Base-by-base conservation (phyloP, 2,113 vertebrate genomes). In the Myotis davidii region DNA sequence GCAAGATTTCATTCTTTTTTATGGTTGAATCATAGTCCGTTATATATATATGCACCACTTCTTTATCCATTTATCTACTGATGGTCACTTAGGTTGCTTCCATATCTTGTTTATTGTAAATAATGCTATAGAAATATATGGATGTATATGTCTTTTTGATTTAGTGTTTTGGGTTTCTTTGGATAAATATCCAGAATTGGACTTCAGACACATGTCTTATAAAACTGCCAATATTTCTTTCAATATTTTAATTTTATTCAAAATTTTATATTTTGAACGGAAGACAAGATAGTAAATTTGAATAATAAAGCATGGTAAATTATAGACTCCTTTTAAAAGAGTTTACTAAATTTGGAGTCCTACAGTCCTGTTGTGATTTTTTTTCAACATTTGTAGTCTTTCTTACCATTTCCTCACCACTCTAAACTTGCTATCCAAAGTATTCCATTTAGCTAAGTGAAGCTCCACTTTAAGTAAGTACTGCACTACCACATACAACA, bases 231-330 rank as follows among this genome's bases (percentile, higher is more conserved):
- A 29, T 69, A 61, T 61, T 81, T 84, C 9, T 86, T 17, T 84
- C 23, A 95, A 95, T 95, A 32, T 94, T 97, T 89, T 96, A 85
- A 97, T 97, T 97, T 86, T 98, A 98, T 98, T 98, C 94, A 98
- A 98, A 98, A 97, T 98, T 96, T 98, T 98, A 98, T 98, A 98
- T 98, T 88, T 98, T 98, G 82, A 98, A 98, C 97, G 98, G 97
- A 98, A 98, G 97, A 25, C n/a, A 97, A 95, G 92, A 98, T 97
- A 98, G 94, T 97, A 72, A 97, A 98, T 98, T 98, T 98, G 98
- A 98, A 98, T 98, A 98, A 98, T 97, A 98, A 95, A 98, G 98
- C 92, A 93, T 89, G 64, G 90, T 96, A 96, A 96, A 96, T 97
- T 97, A 85, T 97, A 98, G 94, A 98, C 54, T 89, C 96, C 96